Percentiles rank a stretch among this genome's conserved stretches.
Evolutionary conservation across 2,888 invertebrate species (phyloP).

Genomic region (Hypena proboscidalis): DNA sequence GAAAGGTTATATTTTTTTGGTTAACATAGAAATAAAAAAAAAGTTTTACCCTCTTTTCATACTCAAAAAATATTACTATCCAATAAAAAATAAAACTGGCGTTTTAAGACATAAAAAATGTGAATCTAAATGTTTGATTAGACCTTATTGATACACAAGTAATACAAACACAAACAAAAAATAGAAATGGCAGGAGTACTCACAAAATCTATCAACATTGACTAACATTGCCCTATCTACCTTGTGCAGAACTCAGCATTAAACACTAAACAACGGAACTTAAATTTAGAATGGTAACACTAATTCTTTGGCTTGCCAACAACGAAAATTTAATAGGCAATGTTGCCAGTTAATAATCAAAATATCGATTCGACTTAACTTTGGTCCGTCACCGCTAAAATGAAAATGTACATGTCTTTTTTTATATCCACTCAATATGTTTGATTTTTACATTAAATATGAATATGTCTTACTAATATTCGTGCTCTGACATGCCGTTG

Average conservation of each 20-base stretch:
- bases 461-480: constrained; percentile 75
- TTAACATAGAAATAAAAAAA: no score
- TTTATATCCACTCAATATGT: constrained; percentile 51
- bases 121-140: no score
- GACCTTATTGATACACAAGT: constrained; percentile 15
- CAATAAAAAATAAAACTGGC: no score
- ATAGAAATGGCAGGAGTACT: constrained; percentile 45
- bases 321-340: constrained; percentile 45
- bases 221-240: constrained; percentile 46
- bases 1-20: no score
- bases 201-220: constrained; percentile 29
- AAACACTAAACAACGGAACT: constrained; percentile 40
- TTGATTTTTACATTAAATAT: constrained; percentile 34
- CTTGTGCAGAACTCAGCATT: constrained; percentile 47
- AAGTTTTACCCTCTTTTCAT: no score
- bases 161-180: constrained; percentile 13
- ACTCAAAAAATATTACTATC: no score
- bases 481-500: constrained; percentile 73
- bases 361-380: constrained; percentile 63
- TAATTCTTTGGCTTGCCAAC: constrained; percentile 55
- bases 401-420: constrained; percentile 74
- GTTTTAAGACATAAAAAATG: no score
- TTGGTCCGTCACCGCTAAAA: constrained; percentile 74
- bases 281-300: constrained; percentile 53
- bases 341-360: constrained; percentile 41